Evolutionary conservation across 2,888 invertebrate genomes (phyloP).

Genomic region (Plagodis dolabraria): DNA sequence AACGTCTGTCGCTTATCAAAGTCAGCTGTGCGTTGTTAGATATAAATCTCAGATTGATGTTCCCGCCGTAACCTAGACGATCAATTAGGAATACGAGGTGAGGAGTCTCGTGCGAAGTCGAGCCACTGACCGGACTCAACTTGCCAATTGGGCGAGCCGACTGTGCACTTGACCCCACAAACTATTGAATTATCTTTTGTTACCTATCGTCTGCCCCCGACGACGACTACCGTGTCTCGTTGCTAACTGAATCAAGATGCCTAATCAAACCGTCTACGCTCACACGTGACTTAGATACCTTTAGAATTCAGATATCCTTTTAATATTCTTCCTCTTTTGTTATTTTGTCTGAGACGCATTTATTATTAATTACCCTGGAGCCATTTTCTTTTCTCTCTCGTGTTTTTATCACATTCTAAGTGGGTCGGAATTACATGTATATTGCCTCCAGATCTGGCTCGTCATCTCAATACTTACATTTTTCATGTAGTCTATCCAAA

Average conservation of each 20-base stretch:
- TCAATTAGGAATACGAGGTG: slow-evolving; percentile 42
- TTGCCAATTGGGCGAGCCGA: slow-evolving; percentile 73
- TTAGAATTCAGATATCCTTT: no score
- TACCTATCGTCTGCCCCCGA: slow-evolving; percentile 64
- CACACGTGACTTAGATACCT: not conserved
- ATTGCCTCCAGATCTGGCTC: no score
- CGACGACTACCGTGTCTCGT: slow-evolving; percentile 55
- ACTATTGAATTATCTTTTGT: slow-evolving; percentile 72
- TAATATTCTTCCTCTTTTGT: no score
- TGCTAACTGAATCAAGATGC: slow-evolving; percentile 37
- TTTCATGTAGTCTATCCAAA: no score
- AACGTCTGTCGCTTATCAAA: no score
- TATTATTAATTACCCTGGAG: no score
- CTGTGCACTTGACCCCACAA: slow-evolving; percentile 77
- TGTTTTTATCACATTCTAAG: no score
- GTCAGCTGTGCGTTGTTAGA: no score
- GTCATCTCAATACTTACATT: no score
- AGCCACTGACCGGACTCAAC: slow-evolving; percentile 74
- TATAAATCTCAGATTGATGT: slow-evolving; percentile 1
- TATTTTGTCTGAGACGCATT: no score
- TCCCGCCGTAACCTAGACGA: slow-evolving; percentile 24
- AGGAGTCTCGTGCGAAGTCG: slow-evolving; percentile 59
- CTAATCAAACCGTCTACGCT: not conserved
- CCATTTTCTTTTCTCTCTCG: no score
- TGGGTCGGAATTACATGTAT: no score